phyloP scores from a whole-genome alignment of 2,888 invertebrate genomes.

The Cephus nigrinus region DNA sequence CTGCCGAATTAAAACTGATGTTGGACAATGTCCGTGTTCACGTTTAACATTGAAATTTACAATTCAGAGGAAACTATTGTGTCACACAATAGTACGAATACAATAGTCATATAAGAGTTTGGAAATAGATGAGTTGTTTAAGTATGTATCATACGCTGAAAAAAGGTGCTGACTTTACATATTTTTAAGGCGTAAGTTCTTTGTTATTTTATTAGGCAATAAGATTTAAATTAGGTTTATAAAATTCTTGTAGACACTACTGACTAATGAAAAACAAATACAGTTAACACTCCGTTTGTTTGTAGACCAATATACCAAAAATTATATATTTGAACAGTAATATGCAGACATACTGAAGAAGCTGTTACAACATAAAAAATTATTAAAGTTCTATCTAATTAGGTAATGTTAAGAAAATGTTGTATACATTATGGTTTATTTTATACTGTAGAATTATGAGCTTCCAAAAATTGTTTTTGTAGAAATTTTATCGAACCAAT shows the following conservation, averaged over 20 bases:
- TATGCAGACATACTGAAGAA: not conserved
- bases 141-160: not conserved
- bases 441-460: not conserved
- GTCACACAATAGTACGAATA: not conserved
- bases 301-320: not conserved
- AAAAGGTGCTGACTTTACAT: not conserved
- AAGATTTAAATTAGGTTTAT: not conserved
- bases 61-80: not conserved
- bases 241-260: not conserved
- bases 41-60: not conserved
- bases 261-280: not conserved
- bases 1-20: too few relatives aligned
- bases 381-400: not conserved
- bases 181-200: not conserved
- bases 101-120: not conserved
- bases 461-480: not conserved
- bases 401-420: not conserved
- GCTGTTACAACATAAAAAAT: not conserved
- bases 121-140: not conserved
- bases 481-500: not conserved
- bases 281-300: not conserved
- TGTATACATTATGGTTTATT: not conserved
- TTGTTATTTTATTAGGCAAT: not conserved
- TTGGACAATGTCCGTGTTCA: too few relatives aligned
- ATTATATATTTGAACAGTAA: not conserved